Evolutionary conservation across 2,797 vertebrate genomes (phyloP).

Genomic region (Notolepis coatsorum): DNA sequence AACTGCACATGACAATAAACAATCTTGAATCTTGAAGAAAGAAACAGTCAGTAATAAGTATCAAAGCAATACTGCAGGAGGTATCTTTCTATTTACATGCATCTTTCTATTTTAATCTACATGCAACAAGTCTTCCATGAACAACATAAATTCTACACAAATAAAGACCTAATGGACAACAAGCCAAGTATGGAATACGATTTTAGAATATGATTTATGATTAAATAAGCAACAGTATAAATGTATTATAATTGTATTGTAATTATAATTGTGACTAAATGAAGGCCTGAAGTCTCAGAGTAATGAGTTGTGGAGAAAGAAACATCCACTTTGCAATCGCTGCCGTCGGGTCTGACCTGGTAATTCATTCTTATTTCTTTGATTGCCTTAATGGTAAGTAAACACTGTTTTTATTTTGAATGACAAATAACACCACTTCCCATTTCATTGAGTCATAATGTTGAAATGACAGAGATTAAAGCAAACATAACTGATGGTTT

Average conservation of each 20-base stretch:
- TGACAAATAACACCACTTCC: slow-evolving; percentile 40
- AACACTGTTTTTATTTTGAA: slow-evolving; percentile 53
- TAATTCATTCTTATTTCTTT: slow-evolving; percentile 55
- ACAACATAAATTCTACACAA: neutral
- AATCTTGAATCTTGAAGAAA: too few species aligned
- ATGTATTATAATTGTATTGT: neutral
- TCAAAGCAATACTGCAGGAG: slow-evolving; percentile 29
- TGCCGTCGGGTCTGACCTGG: slow-evolving; percentile 37
- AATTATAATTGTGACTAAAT: slow-evolving; percentile 24
- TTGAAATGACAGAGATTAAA: neutral
- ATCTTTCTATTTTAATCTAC: too few species aligned
- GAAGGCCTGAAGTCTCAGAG: slow-evolving; percentile 37
- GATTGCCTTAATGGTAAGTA: slow-evolving; percentile 56
- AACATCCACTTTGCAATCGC: slow-evolving; percentile 39
- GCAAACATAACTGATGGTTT: too few species aligned
- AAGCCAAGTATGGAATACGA: neutral
- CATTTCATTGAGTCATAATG: neutral
- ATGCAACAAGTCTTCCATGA: neutral
- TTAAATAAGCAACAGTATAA: neutral
- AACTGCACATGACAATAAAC: too few species aligned
- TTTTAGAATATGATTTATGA: neutral
- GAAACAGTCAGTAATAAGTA: slow-evolving; percentile 33
- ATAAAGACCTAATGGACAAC: neutral
- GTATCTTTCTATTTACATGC: slow-evolving; percentile 31
- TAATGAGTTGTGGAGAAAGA: slow-evolving; percentile 46